Percentiles rank a stretch among this genome's conserved stretches.
Evolutionary conservation across 2,797 vertebrate species (phyloP).

Genomic region (Rhabdomys pumilio): DNA sequence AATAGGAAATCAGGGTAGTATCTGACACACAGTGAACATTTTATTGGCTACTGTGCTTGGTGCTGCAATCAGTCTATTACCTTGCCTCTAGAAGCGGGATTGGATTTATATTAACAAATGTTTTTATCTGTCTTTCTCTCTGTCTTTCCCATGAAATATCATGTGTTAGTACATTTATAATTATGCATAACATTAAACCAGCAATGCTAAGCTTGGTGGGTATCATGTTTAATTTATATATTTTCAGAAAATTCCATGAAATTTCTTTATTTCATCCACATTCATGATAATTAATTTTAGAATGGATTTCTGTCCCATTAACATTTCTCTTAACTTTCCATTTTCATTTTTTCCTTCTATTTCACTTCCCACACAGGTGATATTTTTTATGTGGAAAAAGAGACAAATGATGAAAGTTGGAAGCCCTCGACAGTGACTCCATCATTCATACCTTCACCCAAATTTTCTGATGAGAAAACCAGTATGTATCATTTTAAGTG

Average conservation of each 20-base stretch:
- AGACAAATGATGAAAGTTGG: neutral
- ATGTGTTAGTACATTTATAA: neutral
- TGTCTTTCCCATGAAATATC: neutral
- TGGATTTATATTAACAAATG: neutral
- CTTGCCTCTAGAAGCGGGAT: neutral
- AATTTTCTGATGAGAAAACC: neutral
- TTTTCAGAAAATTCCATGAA: neutral
- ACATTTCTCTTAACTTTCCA: rapidly evolving
- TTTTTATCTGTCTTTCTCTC: neutral
- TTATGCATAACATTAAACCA: neutral
- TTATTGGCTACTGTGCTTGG: neutral
- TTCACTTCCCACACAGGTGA: neutral
- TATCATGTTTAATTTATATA: neutral
- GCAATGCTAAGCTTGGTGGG: neutral
- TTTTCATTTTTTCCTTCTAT: neutral
- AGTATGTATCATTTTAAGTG: neutral
- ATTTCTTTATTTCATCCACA: neutral
- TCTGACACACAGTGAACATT: neutral
- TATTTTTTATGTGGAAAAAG: neutral
- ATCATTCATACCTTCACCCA: neutral
- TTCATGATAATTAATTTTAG: neutral
- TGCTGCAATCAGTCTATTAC: neutral
- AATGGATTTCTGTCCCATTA: neutral
- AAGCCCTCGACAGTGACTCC: neutral
- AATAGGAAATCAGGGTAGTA: neutral